These are phyloP conservation scores for Acrobasis consociella DNA, from an alignment of 2,888 invertebrate genomes.

Conservation along the genomic window DNA sequence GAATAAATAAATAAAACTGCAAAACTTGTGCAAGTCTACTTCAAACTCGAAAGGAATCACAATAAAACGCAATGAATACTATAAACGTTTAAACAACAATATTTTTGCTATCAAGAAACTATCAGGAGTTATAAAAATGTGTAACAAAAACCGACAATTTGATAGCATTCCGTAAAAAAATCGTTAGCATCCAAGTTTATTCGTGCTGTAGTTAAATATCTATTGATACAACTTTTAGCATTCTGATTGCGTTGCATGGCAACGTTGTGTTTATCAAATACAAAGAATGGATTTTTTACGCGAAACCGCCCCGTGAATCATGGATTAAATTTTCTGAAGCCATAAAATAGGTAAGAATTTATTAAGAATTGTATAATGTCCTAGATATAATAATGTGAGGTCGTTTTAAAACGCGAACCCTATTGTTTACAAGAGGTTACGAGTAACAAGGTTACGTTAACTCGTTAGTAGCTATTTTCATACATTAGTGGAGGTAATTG, in stretches of 20 bases:
- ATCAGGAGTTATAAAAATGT: conserved; percentile 6
- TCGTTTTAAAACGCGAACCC: conserved; percentile 23
- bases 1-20: conserved; percentile 2
- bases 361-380: neutral
- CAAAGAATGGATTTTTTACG: conserved; percentile 37
- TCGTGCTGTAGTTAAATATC: neutral
- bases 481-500: conserved; percentile 48
- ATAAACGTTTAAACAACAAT: neutral
- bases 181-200: neutral
- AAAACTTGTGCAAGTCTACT: conserved; percentile 28
- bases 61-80: neutral
- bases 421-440: conserved; percentile 44
- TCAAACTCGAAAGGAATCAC: neutral
- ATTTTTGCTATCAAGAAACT: conserved; percentile 7
- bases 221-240: conserved; percentile 31
- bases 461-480: conserved; percentile 35
- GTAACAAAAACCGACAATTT: neutral
- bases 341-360: conserved; percentile 37
- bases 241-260: conserved; percentile 70
- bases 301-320: conserved; percentile 37
- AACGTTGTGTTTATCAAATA: conserved; percentile 50
- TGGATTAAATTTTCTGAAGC: conserved; percentile 28
- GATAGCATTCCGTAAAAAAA: neutral
- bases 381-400: neutral
- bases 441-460: conserved; percentile 43